These are phyloP conservation scores for Axinella damicornis DNA, from an alignment of 37 sponge, comb jelly and placozoan genomes.

Conservation along the genomic window DNA sequence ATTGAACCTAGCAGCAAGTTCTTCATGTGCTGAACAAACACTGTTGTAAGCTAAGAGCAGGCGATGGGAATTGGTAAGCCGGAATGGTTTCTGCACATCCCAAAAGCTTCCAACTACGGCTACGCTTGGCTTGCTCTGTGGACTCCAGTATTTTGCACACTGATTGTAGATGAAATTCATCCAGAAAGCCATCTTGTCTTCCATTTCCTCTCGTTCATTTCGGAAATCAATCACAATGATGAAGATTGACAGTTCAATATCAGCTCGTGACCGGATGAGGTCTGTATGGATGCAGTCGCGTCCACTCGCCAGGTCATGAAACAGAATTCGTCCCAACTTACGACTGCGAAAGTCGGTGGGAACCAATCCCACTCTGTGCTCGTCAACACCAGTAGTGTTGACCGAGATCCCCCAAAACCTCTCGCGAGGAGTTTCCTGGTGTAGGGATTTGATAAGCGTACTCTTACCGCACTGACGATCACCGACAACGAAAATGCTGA, in stretches of 20 bases:
- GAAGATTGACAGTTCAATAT: slow-evolving; percentile 16
- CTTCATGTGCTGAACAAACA: too few relatives aligned
- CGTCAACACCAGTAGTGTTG: not conserved
- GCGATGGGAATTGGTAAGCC: too few relatives aligned
- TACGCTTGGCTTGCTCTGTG: slow-evolving; percentile 18
- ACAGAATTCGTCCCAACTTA: slow-evolving; percentile 1
- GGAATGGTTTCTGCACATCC: not conserved
- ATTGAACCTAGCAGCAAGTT: too few relatives aligned
- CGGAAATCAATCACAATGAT: slow-evolving; percentile 19
- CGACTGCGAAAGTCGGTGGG: slow-evolving; percentile 6
- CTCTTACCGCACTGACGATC: slow-evolving; percentile 36
- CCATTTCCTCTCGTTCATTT: not conserved
- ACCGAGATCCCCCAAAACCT: too few relatives aligned
- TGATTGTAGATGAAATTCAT: slow-evolving; percentile 27
- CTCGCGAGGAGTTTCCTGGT: not conserved
- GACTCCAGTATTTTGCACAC: not conserved
- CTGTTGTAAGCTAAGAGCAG: too few relatives aligned
- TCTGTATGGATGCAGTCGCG: slow-evolving; percentile 5
- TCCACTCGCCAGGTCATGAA: slow-evolving; percentile 17
- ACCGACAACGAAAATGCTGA: slow-evolving; percentile 38
- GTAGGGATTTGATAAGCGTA: slow-evolving; percentile 49
- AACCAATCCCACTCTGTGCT: slow-evolving; percentile 28
- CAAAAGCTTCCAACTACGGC: slow-evolving; percentile 19
- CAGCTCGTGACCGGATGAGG: not conserved
- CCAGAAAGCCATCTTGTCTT: slow-evolving; percentile 21